Evolutionary conservation across 2,888 invertebrate species (phyloP), one percentile per base, ranked within the genome.

Genomic region (Catocala sponsa): DNA sequence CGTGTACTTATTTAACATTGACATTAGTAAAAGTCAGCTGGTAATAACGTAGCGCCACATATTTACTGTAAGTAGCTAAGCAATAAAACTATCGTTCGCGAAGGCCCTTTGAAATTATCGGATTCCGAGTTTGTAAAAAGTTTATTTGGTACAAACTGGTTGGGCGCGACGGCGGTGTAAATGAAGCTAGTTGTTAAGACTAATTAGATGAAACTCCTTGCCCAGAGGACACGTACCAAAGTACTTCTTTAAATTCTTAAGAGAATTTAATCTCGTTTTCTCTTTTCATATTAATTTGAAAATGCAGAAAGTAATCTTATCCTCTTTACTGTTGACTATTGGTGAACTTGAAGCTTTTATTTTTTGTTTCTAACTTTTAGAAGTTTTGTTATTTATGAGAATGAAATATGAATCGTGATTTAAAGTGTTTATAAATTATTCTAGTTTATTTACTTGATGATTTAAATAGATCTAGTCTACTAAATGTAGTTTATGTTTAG

Each of bases 141-240:
- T 70, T 74, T 67, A 65, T 63, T 65, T 55, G 46, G 57, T 68
- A 65, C 65, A 65, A 74, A 67, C 59, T 77, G 60, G 51, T 44
- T 66, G 25, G 13, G 38, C n/a, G 32, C 58, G 38, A 52, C 46
- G 32, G 12, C 42, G 12, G 47, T 42, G 47, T 12, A 58, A 58
- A 52, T 58, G 52, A 52, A 51, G 47, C 53, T 48, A 48, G 47
- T 52, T 52, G 41, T 53, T 48, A 47, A 47, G 13, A 48, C 47
- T 42, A 53, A 52, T 53, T 47, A 53, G 52, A 59, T 42, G 42
- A 47, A 53, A 35, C 47, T 59, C 41, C 48, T 59, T 46, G 46
- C 52, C 38, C 47, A 47, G 41, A 46, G 60, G 64, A 61, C 52
- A 60, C 51, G 55, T 60, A 57, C 25, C 12, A 6, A 46, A 52